Evolutionary conservation across 1,140 invertebrate species (phyloP).

Genomic region (Triops cancriformis): DNA sequence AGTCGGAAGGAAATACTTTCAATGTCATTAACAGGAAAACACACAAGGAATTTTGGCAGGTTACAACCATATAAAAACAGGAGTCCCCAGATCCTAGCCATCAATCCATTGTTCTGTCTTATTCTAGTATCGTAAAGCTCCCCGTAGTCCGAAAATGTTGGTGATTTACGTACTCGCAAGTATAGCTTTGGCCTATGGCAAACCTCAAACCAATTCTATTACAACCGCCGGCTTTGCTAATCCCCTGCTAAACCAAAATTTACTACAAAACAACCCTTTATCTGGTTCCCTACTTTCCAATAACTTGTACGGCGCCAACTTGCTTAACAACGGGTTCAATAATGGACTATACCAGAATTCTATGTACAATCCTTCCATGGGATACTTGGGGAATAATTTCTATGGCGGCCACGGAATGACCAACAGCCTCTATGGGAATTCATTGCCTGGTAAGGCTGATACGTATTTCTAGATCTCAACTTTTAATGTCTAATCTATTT

Average conservation of each 20-base stretch:
- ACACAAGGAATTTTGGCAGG: background rate
- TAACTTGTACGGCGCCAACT: background rate
- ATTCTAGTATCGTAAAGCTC: too few species aligned
- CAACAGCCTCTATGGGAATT: background rate
- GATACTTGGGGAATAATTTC: background rate
- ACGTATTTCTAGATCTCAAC: too few species aligned
- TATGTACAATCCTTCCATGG: background rate
- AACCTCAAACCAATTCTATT: background rate
- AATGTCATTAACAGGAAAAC: constrained; percentile 6
- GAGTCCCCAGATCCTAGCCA: background rate
- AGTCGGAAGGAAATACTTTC: constrained; percentile 5
- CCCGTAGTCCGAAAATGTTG: background rate
- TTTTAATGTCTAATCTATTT: background rate
- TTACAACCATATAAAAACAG: background rate
- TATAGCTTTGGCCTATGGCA: background rate
- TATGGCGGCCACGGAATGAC: background rate
- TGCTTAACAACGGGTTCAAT: background rate
- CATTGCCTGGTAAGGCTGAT: background rate
- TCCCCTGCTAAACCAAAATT: background rate
- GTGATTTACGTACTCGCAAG: background rate
- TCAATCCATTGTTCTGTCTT: background rate
- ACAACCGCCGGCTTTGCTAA: background rate
- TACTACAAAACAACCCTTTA: background rate
- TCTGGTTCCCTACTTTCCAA: background rate
- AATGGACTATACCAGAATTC: background rate